Conservation (phyloP, 2,113 vertebrate species). For the Isichthys henryi region DNA sequence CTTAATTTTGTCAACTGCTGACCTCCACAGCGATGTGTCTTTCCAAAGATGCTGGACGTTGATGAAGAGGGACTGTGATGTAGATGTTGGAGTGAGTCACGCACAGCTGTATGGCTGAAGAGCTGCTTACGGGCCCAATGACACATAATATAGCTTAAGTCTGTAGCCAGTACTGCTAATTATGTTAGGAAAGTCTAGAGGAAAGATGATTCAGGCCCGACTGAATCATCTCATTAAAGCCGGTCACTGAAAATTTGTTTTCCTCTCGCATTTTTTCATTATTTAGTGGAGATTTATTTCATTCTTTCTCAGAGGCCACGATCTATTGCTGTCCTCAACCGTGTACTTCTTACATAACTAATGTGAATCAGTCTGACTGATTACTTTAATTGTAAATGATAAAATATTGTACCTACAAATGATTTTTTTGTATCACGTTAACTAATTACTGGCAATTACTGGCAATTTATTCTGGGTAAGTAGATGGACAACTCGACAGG, state of each 20-base stretch:
- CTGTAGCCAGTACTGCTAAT: neutral
- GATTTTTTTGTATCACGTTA: neutral
- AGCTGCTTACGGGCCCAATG: neutral
- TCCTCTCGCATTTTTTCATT: neutral
- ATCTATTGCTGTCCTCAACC: neutral
- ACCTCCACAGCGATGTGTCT: neutral
- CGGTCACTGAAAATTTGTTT: neutral
- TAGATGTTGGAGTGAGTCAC: conserved; percentile 6
- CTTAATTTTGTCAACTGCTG: neutral
- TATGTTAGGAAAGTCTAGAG: conserved; percentile 1
- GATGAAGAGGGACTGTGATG: conserved; percentile 1
- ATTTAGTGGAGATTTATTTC: neutral
- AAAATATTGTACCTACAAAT: neutral
- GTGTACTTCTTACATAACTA: neutral
- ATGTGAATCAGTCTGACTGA: neutral
- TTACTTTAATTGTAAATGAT: neutral
- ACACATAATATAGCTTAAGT: neutral
- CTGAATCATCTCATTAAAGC: conserved; percentile 10
- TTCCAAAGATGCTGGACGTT: neutral
- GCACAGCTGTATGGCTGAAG: conserved; percentile 1
- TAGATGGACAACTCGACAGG: neutral
- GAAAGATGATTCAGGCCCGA: conserved; percentile 10
- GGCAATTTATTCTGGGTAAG: neutral
- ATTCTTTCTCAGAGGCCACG: neutral
- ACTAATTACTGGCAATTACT: neutral